A percentile compares a stretch with the other conserved stretches of the same genome.
Evolutionary conservation across 30 jellyfish, hydroid and myxozoan genomes (phyloP).

Genomic region (Hydra vulgaris): DNA sequence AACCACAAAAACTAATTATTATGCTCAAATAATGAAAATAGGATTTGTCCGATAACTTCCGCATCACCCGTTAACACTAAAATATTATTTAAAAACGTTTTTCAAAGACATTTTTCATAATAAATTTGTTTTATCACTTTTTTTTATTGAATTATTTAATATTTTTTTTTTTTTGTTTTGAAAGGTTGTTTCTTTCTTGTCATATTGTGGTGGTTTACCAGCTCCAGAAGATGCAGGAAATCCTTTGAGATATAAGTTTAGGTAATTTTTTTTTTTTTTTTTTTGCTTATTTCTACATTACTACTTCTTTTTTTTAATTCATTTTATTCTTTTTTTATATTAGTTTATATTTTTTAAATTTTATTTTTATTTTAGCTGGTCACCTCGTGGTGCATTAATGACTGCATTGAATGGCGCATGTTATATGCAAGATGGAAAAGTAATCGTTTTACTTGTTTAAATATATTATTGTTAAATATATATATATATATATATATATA

Average conservation of each 20-base stretch:
- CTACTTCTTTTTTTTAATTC: background rate
- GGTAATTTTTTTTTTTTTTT: constrained; percentile 33
- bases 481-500: too few relatives aligned
- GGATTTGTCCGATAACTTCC: too few relatives aligned
- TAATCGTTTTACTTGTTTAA: too few relatives aligned
- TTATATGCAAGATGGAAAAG: constrained; percentile 67
- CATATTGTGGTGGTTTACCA: constrained; percentile 96
- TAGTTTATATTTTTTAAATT: background rate
- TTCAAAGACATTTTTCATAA: too few relatives aligned
- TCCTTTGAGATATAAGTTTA: constrained; percentile 85
- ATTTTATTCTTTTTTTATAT: background rate
- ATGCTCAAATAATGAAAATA: too few relatives aligned
- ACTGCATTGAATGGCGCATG: constrained; percentile 77
- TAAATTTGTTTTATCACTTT: too few relatives aligned
- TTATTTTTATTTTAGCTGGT: constrained; percentile 65
- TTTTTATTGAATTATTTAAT: too few relatives aligned
- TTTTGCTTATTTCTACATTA: background rate
- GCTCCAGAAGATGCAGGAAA: constrained; percentile 94
- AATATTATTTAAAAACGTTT: too few relatives aligned
- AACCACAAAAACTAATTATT: too few relatives aligned
- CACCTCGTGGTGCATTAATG: constrained; percentile 91
- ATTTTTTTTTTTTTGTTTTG: background rate
- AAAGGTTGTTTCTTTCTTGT: constrained; percentile 58
- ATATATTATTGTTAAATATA: too few relatives aligned
- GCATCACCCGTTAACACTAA: too few relatives aligned